A percentile compares a stretch with the other conserved stretches of the same genome.
These are phyloP conservation scores for Virgularia gustaviana DNA, from an alignment of 92 coral and sea anemone genomes.

Conservation along the genomic window DNA sequence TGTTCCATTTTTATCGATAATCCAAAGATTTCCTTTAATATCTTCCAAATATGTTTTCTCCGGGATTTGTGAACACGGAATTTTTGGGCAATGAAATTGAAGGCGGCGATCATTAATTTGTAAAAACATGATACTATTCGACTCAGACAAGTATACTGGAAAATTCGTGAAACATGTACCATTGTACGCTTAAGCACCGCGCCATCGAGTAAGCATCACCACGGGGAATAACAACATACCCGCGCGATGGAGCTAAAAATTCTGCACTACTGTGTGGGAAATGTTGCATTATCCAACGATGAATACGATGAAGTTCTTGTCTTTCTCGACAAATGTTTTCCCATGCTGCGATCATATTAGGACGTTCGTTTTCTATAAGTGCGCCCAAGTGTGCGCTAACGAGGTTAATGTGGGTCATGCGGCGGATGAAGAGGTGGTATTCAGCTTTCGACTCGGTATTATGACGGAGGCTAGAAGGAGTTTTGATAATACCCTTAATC, in stretches of 20 bases:
- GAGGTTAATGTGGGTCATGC: neutral
- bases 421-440: neutral
- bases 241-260: neutral
- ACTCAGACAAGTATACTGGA: neutral
- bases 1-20: neutral
- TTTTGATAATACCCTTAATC: neutral
- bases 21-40: neutral
- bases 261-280: conserved; percentile 5
- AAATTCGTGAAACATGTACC: neutral
- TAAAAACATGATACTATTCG: neutral
- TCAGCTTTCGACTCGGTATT: neutral
- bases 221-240: neutral
- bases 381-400: conserved; percentile 1
- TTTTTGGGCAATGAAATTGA: neutral
- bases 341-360: neutral
- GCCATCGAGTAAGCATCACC: conserved; percentile 2
- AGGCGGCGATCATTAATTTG: neutral
- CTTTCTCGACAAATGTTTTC: neutral
- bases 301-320: neutral
- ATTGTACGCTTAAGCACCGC: neutral
- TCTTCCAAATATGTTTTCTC: neutral
- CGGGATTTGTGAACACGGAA: no score
- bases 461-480: neutral
- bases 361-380: conserved; percentile 9
- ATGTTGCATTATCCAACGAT: neutral